A percentile compares a stretch with the other conserved stretches of the same genome.
phyloP scores from a whole-genome alignment of 2,797 vertebrate genomes.

The Choloepus didactylus region DNA sequence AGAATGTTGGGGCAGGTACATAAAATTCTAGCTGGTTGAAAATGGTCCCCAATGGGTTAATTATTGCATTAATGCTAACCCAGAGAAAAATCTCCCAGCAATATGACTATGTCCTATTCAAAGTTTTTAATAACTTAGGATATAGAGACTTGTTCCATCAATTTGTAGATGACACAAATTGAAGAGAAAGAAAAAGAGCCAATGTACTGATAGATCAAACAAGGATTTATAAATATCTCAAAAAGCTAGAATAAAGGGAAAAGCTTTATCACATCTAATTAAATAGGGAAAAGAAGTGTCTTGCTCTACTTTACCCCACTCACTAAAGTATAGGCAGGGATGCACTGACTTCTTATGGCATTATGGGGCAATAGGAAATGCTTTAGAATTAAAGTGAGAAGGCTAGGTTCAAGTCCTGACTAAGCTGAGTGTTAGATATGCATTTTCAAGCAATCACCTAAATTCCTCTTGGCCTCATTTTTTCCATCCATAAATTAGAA shows the following conservation, averaged over 20 bases:
- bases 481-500: slow-evolving; percentile 45
- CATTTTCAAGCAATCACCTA: not conserved
- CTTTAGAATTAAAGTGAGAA: not conserved
- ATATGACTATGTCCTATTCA: not conserved
- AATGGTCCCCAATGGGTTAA: not conserved
- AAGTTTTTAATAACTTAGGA: not conserved
- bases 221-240: slow-evolving; percentile 47
- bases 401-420: not conserved
- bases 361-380: slow-evolving; percentile 6
- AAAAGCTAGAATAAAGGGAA: not conserved
- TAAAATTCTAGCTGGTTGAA: slow-evolving; percentile 18
- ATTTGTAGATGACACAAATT: not conserved
- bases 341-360: not conserved
- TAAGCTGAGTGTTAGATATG: not conserved
- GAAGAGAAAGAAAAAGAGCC: not conserved
- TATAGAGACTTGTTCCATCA: not conserved
- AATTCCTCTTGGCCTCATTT: not conserved
- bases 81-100: not conserved
- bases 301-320: not conserved
- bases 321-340: not conserved
- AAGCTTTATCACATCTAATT: slow-evolving; percentile 20
- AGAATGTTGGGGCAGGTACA: not conserved
- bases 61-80: not conserved
- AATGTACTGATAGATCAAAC: not conserved
- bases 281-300: not conserved